Percentiles rank a stretch among this genome's conserved stretches.
These are phyloP conservation scores for Pholis gunnellus DNA, from an alignment of 2,113 vertebrate species.

Conservation along the genomic window DNA sequence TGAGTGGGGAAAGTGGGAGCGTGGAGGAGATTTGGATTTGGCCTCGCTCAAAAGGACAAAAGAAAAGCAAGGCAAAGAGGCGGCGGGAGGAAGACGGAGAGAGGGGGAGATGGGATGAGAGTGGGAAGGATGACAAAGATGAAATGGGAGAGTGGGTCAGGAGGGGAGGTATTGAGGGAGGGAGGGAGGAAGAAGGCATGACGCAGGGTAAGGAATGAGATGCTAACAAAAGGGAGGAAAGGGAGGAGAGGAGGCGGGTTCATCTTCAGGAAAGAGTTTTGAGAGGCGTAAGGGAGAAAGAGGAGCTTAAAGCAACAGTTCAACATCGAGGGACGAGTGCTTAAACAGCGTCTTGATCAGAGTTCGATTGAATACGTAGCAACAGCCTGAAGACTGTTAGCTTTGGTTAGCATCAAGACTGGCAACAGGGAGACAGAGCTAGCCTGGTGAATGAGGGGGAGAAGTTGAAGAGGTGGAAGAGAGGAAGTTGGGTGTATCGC, in stretches of 20 bases:
- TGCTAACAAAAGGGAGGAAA: not conserved
- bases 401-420: not conserved
- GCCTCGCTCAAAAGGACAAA: constrained; percentile 56
- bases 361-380: not conserved
- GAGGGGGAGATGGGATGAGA: constrained; percentile 7
- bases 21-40: constrained; percentile 71
- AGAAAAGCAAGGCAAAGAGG: constrained; percentile 28
- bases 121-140: constrained; percentile 20
- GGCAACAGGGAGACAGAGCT: not conserved
- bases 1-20: constrained; percentile 68
- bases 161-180: constrained; percentile 31
- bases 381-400: not conserved
- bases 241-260: not conserved
- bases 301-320: not conserved
- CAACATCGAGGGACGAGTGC: not conserved
- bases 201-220: constrained; percentile 18
- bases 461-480: not conserved
- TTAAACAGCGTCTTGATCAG: not conserved
- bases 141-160: constrained; percentile 36
- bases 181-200: too few species aligned
- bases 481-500: not conserved
- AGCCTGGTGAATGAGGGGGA: not conserved
- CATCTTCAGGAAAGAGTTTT: not conserved
- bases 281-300: not conserved
- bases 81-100: constrained; percentile 9